phyloP scores from a whole-genome alignment of 2,113 vertebrate genomes.

The Lasiurus cinereus region DNA sequence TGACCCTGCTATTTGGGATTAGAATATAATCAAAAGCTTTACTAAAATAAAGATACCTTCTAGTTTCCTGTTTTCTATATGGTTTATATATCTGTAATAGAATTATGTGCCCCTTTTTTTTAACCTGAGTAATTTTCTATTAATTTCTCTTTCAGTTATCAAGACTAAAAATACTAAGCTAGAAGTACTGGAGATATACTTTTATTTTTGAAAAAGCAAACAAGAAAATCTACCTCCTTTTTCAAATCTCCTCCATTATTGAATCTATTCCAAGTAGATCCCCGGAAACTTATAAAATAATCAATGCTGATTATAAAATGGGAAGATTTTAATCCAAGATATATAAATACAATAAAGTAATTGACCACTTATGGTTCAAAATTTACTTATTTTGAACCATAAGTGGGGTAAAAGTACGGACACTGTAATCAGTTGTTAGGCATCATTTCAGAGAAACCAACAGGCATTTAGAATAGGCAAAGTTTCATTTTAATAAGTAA shows the following conservation, averaged over 20 bases:
- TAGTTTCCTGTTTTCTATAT: not conserved
- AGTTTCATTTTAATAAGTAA: slow-evolving; percentile 30
- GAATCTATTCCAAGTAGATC: not conserved
- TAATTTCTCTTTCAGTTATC: not conserved
- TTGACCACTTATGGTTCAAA: not conserved
- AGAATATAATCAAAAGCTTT: slow-evolving; percentile 23
- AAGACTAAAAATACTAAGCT: slow-evolving; percentile 13
- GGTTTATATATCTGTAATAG: not conserved
- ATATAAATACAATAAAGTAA: not conserved
- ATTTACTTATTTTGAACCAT: slow-evolving; percentile 15
- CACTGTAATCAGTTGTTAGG: not conserved
- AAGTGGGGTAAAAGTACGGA: not conserved
- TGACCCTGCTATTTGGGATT: not conserved
- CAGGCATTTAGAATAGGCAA: not conserved
- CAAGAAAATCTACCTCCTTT: slow-evolving; percentile 24
- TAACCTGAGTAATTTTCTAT: slow-evolving; percentile 8
- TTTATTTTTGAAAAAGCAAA: not conserved
- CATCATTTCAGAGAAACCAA: not conserved
- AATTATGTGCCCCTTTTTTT: not conserved
- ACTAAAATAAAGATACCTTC: not conserved
- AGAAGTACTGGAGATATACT: not conserved
- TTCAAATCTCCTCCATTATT: not conserved
- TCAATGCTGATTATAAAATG: slow-evolving; percentile 29
- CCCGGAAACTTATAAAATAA: slow-evolving; percentile 43
- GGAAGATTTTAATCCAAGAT: slow-evolving; percentile 12